Evolutionary conservation across 2,797 vertebrate species (phyloP).

Genomic region (Pipistrellus pipistrellus): DNA sequence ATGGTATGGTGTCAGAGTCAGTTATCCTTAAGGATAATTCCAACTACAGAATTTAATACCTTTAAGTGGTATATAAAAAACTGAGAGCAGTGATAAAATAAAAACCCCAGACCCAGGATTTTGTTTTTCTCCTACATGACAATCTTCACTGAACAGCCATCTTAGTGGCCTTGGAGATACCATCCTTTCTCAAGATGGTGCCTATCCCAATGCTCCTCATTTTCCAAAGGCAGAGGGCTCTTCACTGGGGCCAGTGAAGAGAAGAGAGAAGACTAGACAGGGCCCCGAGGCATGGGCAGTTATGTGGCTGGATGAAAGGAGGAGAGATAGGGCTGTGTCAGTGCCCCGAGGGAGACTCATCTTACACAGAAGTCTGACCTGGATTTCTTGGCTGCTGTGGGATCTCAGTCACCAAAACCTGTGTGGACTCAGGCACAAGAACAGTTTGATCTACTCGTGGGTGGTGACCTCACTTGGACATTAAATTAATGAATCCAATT

Average conservation of each 20-base stretch:
- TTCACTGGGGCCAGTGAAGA: background rate
- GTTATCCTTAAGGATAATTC: background rate
- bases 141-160: background rate
- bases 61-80: constrained; percentile 11
- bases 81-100: background rate
- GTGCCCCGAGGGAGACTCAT: background rate
- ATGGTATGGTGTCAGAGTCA: background rate
- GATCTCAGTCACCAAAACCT: background rate
- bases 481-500: constrained; percentile 41
- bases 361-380: background rate
- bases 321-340: background rate
- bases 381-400: background rate
- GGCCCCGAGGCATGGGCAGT: background rate
- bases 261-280: background rate
- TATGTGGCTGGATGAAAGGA: too few species aligned
- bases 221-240: background rate
- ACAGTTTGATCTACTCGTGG: background rate
- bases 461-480: background rate
- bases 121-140: background rate
- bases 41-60: background rate
- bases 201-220: background rate
- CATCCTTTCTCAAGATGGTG: background rate
- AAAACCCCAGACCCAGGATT: background rate
- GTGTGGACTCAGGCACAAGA: background rate
- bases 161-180: background rate